Percentiles rank a stretch among this genome's conserved stretches.
phyloP scores from a whole-genome alignment of 2,113 vertebrate genomes.

The Rallus limicola region DNA sequence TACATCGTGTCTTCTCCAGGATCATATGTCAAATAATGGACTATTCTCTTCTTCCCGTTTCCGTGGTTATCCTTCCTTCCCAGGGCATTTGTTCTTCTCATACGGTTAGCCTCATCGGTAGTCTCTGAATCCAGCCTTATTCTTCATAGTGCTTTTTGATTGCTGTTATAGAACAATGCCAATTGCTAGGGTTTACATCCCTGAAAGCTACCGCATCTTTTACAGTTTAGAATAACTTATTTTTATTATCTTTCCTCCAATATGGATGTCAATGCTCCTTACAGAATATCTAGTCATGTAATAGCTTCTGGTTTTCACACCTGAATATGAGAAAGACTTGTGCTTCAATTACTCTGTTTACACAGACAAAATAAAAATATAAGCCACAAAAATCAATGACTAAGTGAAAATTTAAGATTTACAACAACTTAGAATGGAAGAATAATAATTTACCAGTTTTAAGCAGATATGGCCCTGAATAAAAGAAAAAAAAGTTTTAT shows the following conservation, averaged over 20 bases:
- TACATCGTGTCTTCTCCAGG: not conserved
- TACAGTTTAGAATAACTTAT: not conserved
- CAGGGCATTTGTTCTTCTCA: not conserved
- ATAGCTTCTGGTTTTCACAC: not conserved
- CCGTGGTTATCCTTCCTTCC: not conserved
- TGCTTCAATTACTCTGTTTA: not conserved
- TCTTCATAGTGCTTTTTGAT: conserved; percentile 1
- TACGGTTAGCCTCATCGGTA: not conserved
- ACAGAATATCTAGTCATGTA: not conserved
- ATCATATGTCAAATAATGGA: not conserved
- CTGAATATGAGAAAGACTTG: not conserved
- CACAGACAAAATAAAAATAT: not conserved
- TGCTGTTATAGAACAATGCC: not conserved
- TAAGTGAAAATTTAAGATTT: not conserved
- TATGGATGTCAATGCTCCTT: not conserved
- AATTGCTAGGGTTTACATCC: conserved; percentile 4
- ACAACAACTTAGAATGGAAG: not conserved
- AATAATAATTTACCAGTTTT: not conserved
- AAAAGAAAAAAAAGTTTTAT: not conserved
- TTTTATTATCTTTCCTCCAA: not conserved
- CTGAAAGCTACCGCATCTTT: not conserved
- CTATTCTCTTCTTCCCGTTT: not conserved
- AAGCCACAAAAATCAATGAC: not conserved
- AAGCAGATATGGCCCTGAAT: not conserved
- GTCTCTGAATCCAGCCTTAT: not conserved